These are phyloP conservation scores for Poeciliopsis presidionis DNA, from an alignment of 2,797 vertebrate species.

Conservation along the genomic window DNA sequence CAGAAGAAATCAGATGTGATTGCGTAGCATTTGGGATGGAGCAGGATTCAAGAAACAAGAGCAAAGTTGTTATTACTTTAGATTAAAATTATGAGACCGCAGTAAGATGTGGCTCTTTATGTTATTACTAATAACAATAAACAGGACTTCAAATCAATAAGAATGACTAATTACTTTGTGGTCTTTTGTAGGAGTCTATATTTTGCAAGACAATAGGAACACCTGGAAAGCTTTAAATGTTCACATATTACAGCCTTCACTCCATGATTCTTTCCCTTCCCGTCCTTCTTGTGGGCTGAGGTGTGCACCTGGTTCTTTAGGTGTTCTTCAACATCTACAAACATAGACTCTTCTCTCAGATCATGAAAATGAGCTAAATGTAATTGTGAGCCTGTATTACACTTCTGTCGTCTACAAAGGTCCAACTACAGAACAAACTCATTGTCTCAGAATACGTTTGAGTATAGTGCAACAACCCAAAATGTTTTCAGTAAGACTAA, in stretches of 20 bases:
- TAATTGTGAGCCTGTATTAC: neutral
- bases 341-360: neutral
- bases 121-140: neutral
- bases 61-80: constrained; percentile 47
- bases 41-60: constrained; percentile 40
- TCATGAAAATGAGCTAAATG: neutral
- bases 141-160: constrained; percentile 10
- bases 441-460: neutral
- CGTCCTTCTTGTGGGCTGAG: constrained; percentile 18
- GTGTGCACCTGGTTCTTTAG: constrained; percentile 48
- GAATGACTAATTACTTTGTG: constrained; percentile 33
- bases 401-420: neutral
- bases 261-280: constrained; percentile 22
- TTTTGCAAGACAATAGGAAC: constrained; percentile 3
- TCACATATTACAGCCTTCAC: constrained; percentile 18
- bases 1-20: constrained; percentile 77
- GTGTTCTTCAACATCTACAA: constrained; percentile 20
- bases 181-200: constrained; percentile 22
- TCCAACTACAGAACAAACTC: neutral
- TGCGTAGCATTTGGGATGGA: constrained; percentile 65
- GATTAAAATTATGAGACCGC: neutral
- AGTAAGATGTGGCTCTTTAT: neutral
- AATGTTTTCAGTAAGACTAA: neutral
- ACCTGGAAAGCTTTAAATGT: neutral
- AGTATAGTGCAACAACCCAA: neutral